Evolutionary conservation across 1,140 invertebrate species (phyloP).

Genomic region (Neodiprion pinetum): DNA sequence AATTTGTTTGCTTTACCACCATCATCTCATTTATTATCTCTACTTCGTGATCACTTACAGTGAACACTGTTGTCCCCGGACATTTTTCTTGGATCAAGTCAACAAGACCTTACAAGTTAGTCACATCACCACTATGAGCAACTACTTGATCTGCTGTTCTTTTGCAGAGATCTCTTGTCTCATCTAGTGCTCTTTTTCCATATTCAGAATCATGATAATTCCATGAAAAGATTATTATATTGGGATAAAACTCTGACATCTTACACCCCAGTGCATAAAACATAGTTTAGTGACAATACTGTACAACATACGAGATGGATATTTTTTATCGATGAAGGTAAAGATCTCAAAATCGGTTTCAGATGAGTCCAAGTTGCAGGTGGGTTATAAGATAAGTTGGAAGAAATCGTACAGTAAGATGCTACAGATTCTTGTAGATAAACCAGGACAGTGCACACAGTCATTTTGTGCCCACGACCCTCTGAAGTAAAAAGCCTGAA

Average conservation of each 20-base stretch:
- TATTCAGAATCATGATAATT: slow-evolving; percentile 59
- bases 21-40: background rate
- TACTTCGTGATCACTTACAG: background rate
- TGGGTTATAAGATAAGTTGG: slow-evolving; percentile 32
- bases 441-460: slow-evolving; percentile 29
- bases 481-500: slow-evolving; percentile 49
- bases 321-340: background rate
- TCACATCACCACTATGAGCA: slow-evolving; percentile 1
- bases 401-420: slow-evolving; percentile 37
- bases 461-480: slow-evolving; percentile 36
- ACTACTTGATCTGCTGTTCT: slow-evolving; percentile 15
- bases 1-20: background rate
- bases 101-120: background rate
- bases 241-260: slow-evolving; percentile 31
- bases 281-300: slow-evolving; percentile 32
- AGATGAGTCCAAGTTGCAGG: slow-evolving; percentile 4
- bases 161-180: slow-evolving; percentile 28
- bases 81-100: background rate
- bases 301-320: slow-evolving; percentile 24
- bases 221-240: slow-evolving; percentile 46
- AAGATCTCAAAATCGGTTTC: background rate
- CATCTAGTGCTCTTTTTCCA: slow-evolving; percentile 58
- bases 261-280: slow-evolving; percentile 27
- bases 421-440: slow-evolving; percentile 32
- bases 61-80: background rate